Evolutionary conservation across 53 echinoderm and acorn worm genomes (phyloP), one percentile per base, ranked within the genome.

Genomic region (Henricia sp.): DNA sequence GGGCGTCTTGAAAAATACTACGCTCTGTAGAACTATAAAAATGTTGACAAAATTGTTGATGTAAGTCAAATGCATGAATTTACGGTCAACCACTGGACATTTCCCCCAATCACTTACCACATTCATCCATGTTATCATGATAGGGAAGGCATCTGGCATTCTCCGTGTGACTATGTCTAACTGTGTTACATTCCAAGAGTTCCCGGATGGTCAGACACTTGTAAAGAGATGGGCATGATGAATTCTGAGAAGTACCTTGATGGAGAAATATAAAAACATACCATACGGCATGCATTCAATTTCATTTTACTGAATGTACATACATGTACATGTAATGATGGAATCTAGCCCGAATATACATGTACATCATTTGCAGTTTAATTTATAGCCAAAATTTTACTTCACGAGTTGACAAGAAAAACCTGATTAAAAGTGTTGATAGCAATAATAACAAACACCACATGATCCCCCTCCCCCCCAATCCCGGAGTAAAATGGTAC

Each of bases 181-280:
- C 60, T 41, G 25, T 37, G 25, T 16, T 42, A 16, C 11, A 60
- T 0, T 33, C 58, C 41, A 56, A 8, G n/a, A 77, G 59, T 44
- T 77, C 77, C 24, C 41, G 27, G 37, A 77, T 38, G 10, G 41
- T 77, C 9, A 59, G 41, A 42, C 57, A 60, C 60, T 40, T 77
- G 19, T 1, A 17, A 4, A 40, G 28, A 8, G 37, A 30, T 37
- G 38, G 17, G 33, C 14, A 6, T 2, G 16, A 11, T 14, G 76
- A 20, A 39, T 58, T 59, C 77, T 59, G 33, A 42, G 58, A 77
- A 59, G 77, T 59, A 77, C 60, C 77, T 77, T 26, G 32, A 16
- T 55, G 56, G 13, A 77, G 41, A 30, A 4, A 57, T 25, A 40
- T 25, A 8, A 41, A 40, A 37, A 56, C 19, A 27, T 26, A 32